These are phyloP conservation scores for Euura saliciscinereae DNA, from an alignment of 1,140 invertebrate species.

Conservation along the genomic window DNA sequence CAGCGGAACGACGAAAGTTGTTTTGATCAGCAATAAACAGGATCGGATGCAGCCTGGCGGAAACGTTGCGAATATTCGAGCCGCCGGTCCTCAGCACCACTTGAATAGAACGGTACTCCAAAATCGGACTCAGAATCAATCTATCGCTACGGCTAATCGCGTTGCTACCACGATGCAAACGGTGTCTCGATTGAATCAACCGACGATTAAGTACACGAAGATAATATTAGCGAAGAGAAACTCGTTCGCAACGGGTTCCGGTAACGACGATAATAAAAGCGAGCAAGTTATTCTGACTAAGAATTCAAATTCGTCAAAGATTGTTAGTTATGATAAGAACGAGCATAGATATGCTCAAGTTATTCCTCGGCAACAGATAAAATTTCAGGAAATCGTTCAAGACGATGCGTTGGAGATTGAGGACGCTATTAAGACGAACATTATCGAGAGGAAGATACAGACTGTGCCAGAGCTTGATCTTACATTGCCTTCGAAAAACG, in stretches of 20 bases:
- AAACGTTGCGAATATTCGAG: conserved; percentile 37
- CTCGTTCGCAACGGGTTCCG: conserved; percentile 24
- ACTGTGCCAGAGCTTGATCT: conserved; percentile 28
- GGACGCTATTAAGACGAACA: conserved; percentile 47
- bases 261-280: conserved; percentile 31
- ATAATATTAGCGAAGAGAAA: conserved; percentile 62
- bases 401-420: conserved; percentile 42
- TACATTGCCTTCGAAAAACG: conserved; percentile 22
- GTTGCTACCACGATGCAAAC: conserved; percentile 28
- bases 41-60: conserved; percentile 34
- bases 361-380: conserved; percentile 13
- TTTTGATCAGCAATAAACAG: conserved; percentile 50
- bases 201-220: conserved; percentile 60
- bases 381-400: conserved; percentile 23
- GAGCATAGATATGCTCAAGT: conserved; percentile 33
- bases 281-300: conserved; percentile 47
- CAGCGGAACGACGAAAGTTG: conserved; percentile 41
- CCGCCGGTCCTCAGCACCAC: conserved; percentile 23
- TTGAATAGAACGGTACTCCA: conserved; percentile 36
- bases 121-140: conserved; percentile 36
- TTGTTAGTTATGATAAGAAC: conserved; percentile 35
- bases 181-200: conserved; percentile 29
- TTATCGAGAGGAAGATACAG: conserved; percentile 41
- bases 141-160: conserved; percentile 29
- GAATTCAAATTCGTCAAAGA: conserved; percentile 28